Base-by-base conservation (phyloP, 2,113 vertebrate species). In the Epinephelus moara region DNA sequence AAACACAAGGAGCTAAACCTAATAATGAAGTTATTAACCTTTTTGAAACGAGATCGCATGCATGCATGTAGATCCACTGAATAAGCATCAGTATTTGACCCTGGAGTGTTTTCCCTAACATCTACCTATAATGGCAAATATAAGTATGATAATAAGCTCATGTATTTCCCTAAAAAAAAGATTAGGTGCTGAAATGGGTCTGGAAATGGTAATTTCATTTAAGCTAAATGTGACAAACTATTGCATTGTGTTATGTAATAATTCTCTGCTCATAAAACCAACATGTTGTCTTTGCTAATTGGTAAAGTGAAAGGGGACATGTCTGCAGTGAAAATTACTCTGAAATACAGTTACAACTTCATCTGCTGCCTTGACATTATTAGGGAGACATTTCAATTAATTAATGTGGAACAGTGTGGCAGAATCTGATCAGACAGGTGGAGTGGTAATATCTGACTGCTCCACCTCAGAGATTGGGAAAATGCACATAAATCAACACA, bases 291-390 rank as follows among this genome's bases (percentile, higher is more conserved):
- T 47, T 6, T 55, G 14, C 21, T 52, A 19, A 25, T 66, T 52
- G 17, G 67, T 64, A 79, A 62, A 33, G 45, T 61, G 6, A 25
- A 30, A 57, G n/a, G 15, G 14, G 14, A 56, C 33, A 12, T 75
- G 59, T 62, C 55, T 15, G 49, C 49, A 40, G 19, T 74, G 52
- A 77, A 75, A 73, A 40, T 55, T 9, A 56, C 67, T 67, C 55
- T 62, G 18, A 64, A 61, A 9, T 87, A 86, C 52, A 75, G 67
- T 83, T 81, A 85, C 18, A 83, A 80, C 78, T 88, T 87, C 21
- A 92, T 91, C 88, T 87, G 57, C 70, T 60, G 70, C 75, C 53
- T 87, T 90, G 87, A 83, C 83, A 88, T 85, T 83, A 75, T 77
- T 62, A 66, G 49, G 30, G 47, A 79, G 55, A 91, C 21, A 50